phyloP scores from a whole-genome alignment of 2,888 invertebrate species.

The Prionchulus punctatus region DNA sequence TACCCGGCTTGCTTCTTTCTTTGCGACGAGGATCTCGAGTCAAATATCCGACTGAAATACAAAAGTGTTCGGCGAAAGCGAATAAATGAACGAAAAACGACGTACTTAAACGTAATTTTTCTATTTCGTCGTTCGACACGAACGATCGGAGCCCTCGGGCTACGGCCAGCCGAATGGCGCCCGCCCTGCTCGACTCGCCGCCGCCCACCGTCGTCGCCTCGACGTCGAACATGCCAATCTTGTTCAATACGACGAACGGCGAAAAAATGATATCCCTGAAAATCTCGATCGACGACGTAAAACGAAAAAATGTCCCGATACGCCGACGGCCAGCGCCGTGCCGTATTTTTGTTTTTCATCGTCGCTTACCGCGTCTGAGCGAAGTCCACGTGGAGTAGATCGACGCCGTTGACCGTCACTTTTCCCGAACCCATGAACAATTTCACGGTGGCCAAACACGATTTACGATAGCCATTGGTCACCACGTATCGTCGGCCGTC shows the following conservation, averaged over 20 bases:
- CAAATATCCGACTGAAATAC: constrained; percentile 2
- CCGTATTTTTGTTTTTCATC: no score
- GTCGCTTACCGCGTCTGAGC: no score
- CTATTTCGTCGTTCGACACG: background rate
- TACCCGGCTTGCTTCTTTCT: background rate
- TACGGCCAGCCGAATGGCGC: background rate
- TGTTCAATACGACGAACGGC: constrained; percentile 10
- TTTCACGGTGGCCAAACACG: no score
- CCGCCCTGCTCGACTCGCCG: background rate
- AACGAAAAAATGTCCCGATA: no score
- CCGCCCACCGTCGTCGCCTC: background rate
- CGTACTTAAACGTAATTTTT: constrained; percentile 1
- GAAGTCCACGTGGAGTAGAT: no score
- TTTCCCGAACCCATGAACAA: no score
- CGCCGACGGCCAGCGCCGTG: no score
- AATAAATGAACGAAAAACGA: background rate
- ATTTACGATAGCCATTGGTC: no score
- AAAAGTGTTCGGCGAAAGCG: background rate
- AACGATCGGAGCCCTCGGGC: background rate
- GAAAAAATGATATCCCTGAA: constrained; percentile 10
- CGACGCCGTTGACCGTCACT: no score
- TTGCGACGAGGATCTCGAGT: background rate
- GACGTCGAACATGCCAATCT: constrained; percentile 11
- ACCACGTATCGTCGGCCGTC: no score
- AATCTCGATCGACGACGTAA: no score